Evolutionary conservation across 2,113 vertebrate genomes (phyloP), one percentile per base, ranked within the genome.

Genomic region (Entosphenus tridentatus): DNA sequence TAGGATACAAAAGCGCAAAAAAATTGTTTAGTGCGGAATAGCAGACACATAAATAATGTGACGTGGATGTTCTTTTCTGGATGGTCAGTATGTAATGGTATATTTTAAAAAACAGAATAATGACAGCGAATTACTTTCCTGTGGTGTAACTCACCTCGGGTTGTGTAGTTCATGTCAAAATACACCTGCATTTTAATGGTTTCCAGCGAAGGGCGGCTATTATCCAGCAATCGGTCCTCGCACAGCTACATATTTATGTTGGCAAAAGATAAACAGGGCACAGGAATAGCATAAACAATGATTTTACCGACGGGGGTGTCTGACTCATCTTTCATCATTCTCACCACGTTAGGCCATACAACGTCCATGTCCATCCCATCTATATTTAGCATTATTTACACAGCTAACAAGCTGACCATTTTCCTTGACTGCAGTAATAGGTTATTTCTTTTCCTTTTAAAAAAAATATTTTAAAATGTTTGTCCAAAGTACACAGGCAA

Each of bases 101-200:
- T 10, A 39, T 59, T 56, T 54, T 55, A 68, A 21, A 68, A 16
- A 68, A 14, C 39, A 16, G 71, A 75, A 72, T 70, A 21, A 39
- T 71, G 72, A 58, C 18, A 71, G 3, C 69, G 55, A 71, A 55
- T 12, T 56, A 39, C 16, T 65, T 71, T 10, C 18, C 21, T 57
- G 17, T 65, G 57, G 59, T 11, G 69, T 68, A 16, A 76, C 81
- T 84, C 82, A 97, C 92, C 80, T 80, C 81, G 75, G 57, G 75
- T 83, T 73, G 82, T 82, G 71, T 95, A 95, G 75, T 85, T 89
- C 80, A 80, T 79, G 72, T 89, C 85, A 78, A 97, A 96, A 74
- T 83, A 85, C 75, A 89, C 80, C 74, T 97, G 93, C 90, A 96
- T 96, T 80, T 92, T 89, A 76, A 97, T 86, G 2, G 91, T 96